phyloP scores from a whole-genome alignment of 2,797 vertebrate species.

The Epinephelus awoara region DNA sequence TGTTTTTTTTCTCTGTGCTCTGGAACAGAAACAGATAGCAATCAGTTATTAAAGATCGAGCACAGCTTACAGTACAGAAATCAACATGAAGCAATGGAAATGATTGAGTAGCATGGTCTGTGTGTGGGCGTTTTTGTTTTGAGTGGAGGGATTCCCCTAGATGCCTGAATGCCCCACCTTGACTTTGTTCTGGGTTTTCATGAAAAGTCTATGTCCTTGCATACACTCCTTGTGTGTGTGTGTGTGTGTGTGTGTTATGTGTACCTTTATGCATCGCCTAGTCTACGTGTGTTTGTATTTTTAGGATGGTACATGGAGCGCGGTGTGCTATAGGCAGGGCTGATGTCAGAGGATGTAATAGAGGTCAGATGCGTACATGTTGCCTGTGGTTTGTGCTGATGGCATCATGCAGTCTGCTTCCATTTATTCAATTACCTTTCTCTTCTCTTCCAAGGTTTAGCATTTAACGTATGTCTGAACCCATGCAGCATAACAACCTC shows the following conservation, averaged over 20 bases:
- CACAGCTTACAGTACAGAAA: slow-evolving; percentile 15
- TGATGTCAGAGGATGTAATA: slow-evolving; percentile 79
- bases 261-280: slow-evolving; percentile 26
- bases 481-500: slow-evolving; percentile 68
- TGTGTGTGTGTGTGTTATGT: slow-evolving; percentile 9
- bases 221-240: slow-evolving; percentile 21
- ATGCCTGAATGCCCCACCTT: slow-evolving; percentile 2
- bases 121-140: slow-evolving; percentile 16
- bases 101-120: neutral
- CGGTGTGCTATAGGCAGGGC: slow-evolving; percentile 37
- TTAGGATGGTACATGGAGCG: slow-evolving; percentile 49
- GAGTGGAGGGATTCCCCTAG: neutral
- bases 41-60: slow-evolving; percentile 20
- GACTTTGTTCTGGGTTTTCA: slow-evolving; percentile 20
- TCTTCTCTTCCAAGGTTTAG: slow-evolving; percentile 75
- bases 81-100: slow-evolving; percentile 8
- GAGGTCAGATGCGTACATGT: slow-evolving; percentile 79
- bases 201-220: slow-evolving; percentile 23
- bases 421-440: slow-evolving; percentile 81
- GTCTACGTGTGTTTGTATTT: slow-evolving; percentile 39
- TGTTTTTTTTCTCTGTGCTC: slow-evolving; percentile 19
- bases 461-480: slow-evolving; percentile 76
- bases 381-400: slow-evolving; percentile 76
- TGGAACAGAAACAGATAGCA: slow-evolving; percentile 19
- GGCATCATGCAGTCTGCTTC: slow-evolving; percentile 80